Evolutionary conservation across 2,888 invertebrate species (phyloP), one percentile per base, ranked within the genome.

Genomic region (Acleris literana): DNA sequence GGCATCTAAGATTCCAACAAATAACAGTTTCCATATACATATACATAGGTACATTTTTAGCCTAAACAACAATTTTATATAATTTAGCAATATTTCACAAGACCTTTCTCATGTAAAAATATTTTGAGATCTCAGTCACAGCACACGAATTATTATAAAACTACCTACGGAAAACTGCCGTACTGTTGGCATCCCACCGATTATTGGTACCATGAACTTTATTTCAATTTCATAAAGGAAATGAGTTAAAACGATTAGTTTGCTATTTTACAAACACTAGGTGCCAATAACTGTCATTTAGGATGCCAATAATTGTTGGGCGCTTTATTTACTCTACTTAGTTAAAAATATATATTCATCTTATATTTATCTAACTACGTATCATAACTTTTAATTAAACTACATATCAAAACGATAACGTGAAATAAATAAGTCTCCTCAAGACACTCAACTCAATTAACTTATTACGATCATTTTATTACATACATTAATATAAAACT

Each of bases 91-190:
- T 39, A 39, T 39, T 13, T 39, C 39, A 39, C 39, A 39, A 39
- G 13, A 1, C 29, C 54, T 55, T 33, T 25, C 17, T 43, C 29
- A 59, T 43, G 3, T 57, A 55, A 43, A 68, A 56, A 70, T 72
- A 69, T 72, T 67, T 78, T 86, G 90, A 90, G 90, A 90, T 90
- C 90, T 80, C 80, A 78, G 85, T 90, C 90, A 90, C 89, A 90
- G 90, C 90, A 78, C 87, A 75, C 76, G 79, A 80, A 80, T 72
- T 59, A 49, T 60, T 43, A 55, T 51, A 49, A 64, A 64, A 29
- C 6, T 46, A 17, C 9, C 39, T 39, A 11, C 13, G 39, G 39
- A 13, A 39, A 13, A 13, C 13, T 11, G 39, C 39, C 39, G 13
- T 11, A 39, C 4, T 39, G 39, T 13, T 39, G 11, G 13, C 13